phyloP scores from a whole-genome alignment of 2,797 vertebrate genomes.

The Gymnothorax javanicus region DNA sequence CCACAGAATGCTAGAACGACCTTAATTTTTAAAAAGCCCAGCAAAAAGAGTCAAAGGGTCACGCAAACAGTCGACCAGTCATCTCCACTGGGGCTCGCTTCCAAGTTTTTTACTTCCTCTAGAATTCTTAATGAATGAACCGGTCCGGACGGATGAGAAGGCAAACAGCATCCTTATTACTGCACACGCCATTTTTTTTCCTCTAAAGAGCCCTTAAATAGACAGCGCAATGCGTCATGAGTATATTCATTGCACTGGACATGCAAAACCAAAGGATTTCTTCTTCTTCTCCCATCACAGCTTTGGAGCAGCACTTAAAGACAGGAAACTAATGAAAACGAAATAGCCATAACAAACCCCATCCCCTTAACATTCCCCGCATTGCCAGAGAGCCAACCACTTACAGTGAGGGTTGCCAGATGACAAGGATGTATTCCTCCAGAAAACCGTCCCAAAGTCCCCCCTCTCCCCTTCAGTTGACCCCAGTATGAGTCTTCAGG shows the following conservation, averaged over 20 bases:
- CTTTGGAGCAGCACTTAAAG: background rate
- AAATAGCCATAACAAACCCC: constrained; percentile 16
- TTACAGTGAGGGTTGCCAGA: background rate
- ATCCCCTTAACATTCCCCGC: background rate
- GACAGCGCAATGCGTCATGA: background rate
- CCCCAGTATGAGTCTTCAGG: background rate
- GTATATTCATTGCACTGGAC: background rate
- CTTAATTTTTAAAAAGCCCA: no score
- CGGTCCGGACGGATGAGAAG: background rate
- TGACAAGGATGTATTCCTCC: background rate
- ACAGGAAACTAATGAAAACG: constrained; percentile 21
- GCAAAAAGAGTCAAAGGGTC: no score
- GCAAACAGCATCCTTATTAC: background rate
- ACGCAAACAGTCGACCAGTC: background rate
- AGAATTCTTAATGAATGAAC: background rate
- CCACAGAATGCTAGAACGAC: no score
- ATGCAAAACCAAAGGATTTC: background rate
- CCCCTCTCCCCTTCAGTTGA: background rate
- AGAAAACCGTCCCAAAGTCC: background rate
- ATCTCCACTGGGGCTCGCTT: background rate
- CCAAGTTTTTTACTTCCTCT: background rate
- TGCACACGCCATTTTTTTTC: background rate
- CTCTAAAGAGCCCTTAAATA: background rate
- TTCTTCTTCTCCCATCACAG: background rate
- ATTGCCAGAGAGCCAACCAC: background rate